Percentiles rank a stretch among this genome's conserved stretches.
Evolutionary conservation across 2,113 vertebrate species (phyloP).

Genomic region (Etia nguti): DNA sequence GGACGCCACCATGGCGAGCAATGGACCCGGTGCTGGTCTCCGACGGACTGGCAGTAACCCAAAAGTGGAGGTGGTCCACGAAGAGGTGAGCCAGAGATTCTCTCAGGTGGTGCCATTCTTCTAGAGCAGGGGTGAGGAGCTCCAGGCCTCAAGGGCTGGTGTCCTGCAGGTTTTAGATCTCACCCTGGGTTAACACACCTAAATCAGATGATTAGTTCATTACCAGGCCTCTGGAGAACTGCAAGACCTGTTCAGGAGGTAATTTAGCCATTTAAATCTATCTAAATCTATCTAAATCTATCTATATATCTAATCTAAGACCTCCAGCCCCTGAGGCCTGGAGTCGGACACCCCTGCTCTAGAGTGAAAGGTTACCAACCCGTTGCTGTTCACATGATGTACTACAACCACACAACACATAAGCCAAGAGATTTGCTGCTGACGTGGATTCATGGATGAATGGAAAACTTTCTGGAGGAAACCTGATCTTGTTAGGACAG

Average conservation of each 20-base stretch:
- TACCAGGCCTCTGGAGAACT: neutral
- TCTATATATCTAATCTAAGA: no score
- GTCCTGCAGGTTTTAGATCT: neutral
- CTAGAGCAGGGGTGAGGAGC: neutral
- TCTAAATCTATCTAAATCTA: neutral
- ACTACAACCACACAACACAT: neutral
- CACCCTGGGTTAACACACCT: neutral
- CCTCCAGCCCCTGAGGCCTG: neutral
- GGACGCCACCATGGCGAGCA: constrained; percentile 84
- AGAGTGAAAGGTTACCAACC: neutral
- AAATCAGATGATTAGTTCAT: neutral
- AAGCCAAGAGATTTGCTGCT: neutral
- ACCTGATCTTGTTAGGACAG: neutral
- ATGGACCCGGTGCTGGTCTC: constrained; percentile 69
- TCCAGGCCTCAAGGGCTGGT: neutral
- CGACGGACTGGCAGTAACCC: constrained; percentile 92
- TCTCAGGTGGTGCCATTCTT: neutral
- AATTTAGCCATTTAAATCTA: no score
- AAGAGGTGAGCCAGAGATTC: constrained; percentile 75
- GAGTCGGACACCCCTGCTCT: neutral
- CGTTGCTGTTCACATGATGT: no score
- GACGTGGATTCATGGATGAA: rapidly evolving
- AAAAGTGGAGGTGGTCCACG: constrained; percentile 86
- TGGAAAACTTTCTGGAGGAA: neutral
- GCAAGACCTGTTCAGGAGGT: neutral